phyloP scores from a whole-genome alignment of 37 sponge, comb jelly and placozoan species.

The Cliona cf. orientalis region DNA sequence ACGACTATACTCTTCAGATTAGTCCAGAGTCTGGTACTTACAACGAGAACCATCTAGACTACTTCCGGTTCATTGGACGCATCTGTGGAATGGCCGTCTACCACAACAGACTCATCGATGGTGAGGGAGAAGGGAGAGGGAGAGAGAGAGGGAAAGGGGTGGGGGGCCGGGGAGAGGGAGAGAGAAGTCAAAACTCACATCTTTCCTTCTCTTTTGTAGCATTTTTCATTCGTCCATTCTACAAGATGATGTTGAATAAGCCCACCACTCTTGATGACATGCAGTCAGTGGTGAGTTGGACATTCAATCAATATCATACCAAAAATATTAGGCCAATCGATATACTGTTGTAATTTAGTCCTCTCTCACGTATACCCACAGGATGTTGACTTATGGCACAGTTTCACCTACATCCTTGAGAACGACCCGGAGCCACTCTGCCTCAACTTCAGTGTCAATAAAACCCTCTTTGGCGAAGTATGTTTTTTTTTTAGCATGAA shows the following conservation, averaged over 20 bases:
- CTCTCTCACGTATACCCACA: conserved; percentile 9
- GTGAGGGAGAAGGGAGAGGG: conserved; percentile 67
- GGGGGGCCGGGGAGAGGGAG: too few species aligned
- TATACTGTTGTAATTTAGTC: too few species aligned
- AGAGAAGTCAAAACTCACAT: too few species aligned
- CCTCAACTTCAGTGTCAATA: conserved; percentile 82
- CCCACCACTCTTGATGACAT: conserved; percentile 90
- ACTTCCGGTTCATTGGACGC: conserved; percentile 93
- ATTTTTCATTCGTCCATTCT: conserved; percentile 99
- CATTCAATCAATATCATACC: too few species aligned
- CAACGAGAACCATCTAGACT: conserved; percentile 90
- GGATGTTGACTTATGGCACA: conserved; percentile 91
- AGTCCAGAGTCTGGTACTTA: conserved; percentile 95
- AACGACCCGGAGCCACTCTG: conserved; percentile 95
- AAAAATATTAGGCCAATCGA: too few species aligned
- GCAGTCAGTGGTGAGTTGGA: conserved; percentile 92
- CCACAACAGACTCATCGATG: conserved; percentile 96
- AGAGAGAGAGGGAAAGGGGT: too few species aligned
- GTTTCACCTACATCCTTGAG: conserved; percentile 91
- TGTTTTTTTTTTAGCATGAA: not conserved
- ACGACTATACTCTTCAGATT: conserved; percentile 98
- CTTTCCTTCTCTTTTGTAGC: conserved; percentile 53
- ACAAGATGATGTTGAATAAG: conserved; percentile 94
- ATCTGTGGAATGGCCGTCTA: conserved; percentile 98
- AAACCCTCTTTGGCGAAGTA: conserved; percentile 90